Evolutionary conservation across 2,888 invertebrate genomes (phyloP).

Genomic region (Spodoptera picta): DNA sequence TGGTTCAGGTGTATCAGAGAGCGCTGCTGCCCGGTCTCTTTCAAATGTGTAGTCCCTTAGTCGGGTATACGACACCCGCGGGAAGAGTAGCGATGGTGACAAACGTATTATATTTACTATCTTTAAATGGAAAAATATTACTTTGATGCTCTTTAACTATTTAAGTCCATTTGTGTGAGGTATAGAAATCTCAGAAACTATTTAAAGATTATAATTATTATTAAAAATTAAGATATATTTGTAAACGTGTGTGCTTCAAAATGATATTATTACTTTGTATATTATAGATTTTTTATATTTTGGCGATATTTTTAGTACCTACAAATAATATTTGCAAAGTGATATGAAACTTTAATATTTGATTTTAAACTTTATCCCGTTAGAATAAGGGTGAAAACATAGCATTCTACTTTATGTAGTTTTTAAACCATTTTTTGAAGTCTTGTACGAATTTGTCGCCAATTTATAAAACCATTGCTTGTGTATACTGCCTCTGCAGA

Average conservation of each 20-base stretch:
- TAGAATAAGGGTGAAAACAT: too few species aligned
- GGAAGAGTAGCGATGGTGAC: too few species aligned
- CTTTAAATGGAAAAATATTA: too few species aligned
- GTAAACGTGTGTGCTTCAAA: conserved; percentile 55
- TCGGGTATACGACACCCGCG: too few species aligned
- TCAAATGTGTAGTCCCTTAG: too few species aligned
- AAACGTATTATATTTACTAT: not conserved
- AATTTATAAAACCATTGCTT: conserved; percentile 30
- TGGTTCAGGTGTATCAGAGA: too few species aligned
- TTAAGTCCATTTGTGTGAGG: conserved; percentile 15
- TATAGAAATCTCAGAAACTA: conserved; percentile 46
- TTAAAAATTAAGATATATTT: conserved; percentile 11
- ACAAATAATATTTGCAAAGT: too few species aligned
- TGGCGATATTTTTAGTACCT: conserved; percentile 5
- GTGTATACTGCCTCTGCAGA: conserved; percentile 46
- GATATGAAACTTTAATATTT: too few species aligned
- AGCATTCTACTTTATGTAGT: too few species aligned
- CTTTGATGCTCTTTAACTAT: not conserved
- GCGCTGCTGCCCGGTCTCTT: too few species aligned
- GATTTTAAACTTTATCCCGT: too few species aligned
- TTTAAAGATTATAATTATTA: conserved; percentile 28
- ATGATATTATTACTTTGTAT: conserved; percentile 45
- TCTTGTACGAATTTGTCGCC: conserved; percentile 7
- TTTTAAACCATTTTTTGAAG: not conserved
- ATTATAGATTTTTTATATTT: conserved; percentile 31